Evolutionary conservation across 2,797 vertebrate genomes (phyloP), one percentile per base, ranked within the genome.

Genomic region (Parauchenoglanis ngamensis): DNA sequence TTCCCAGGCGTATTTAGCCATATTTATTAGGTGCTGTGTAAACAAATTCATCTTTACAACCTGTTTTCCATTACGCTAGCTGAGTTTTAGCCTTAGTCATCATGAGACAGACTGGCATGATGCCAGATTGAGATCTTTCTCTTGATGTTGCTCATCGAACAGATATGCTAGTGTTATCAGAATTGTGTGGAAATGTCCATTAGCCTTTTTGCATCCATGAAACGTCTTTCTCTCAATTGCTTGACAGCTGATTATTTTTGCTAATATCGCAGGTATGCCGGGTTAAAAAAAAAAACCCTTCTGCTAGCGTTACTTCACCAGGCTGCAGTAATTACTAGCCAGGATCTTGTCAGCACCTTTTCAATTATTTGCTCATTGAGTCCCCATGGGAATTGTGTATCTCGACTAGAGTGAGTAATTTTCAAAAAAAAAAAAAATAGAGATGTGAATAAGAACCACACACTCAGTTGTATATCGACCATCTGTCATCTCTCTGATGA

Each of bases 301-400:
- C 40, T 35, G 78, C 68, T 88, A 86, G 79, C 87, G 68, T 88
- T 88, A 90, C 84, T 82, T 87, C 86, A 84, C 72, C 54, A 72
- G 65, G 75, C 73, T 72, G 81, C 75, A 87, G 25, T 86, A 87
- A 85, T 86, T 84, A 87, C 86, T 83, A 89, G 87, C 70, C 76
- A 77, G 76, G 87, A 87, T 87, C 83, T 87, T 90, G 86, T 90
- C 28, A 88, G 83, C 86, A 89, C 91, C 85, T 86, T 86, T 73
- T 78, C 88, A 90, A 90, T 90, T 90, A 92, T 89, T 87, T 59
- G 57, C 84, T 89, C 83, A 85, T 85, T 86, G 15, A 6, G 17
- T 88, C 88, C 89, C 73, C 83, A 85, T 68, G 86, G 83, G 76
- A 46, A 89, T 91, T 87, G 82, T 82, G 87, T 88, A 89, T 88